Base-by-base conservation (phyloP, 2,797 vertebrate genomes). In the Eulemur albifrons region DNA sequence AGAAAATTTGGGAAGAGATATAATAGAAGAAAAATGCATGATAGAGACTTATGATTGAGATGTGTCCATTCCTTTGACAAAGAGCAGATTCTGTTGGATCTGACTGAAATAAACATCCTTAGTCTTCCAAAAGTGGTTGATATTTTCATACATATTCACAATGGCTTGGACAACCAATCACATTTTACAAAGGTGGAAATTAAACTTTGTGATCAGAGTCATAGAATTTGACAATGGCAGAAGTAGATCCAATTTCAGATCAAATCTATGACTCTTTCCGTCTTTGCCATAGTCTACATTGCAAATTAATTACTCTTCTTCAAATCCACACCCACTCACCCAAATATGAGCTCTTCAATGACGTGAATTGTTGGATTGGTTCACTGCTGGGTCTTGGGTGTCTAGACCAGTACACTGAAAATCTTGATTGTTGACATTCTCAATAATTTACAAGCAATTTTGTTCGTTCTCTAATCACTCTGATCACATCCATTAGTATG, bases 61-160 rank as follows among this genome's bases (percentile, higher is more conserved):
- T n/a, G 12, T 38, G 32, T 11, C 5, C 20, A 8, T 38, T 48
- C 15, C 20, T 15, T 27, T 35, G 13, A 10, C 40, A 81, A n/a
- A 23, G 17, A 20, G 32, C 40, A 30, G 52, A 10, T 23, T 35
- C 50, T 25, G 6, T 32, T 25, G 6, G 25, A 25, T 52, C n/a
- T 0, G 0, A 1, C n/a, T 25, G 35, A 59, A 35, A 45, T 18
- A 45, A 32, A 52, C 63, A 45, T 23, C 32, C 4, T 5, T 0
- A 0, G 32, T 7, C 11, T 35, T 79, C 21, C 52, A 35, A 79
- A 35, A 35, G 48, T 52, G 21, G 50, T 9, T 63, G 32, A 50
- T 48, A 30, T 75, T 45, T 38, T 79, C 21, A 25, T 38, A 79
- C 13, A 15, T 54, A n/a, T 25, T 79, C n/a, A 13, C 75, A 15